phyloP scores from a whole-genome alignment of 2,113 vertebrate genomes.

The Myxocyprinus asiaticus region DNA sequence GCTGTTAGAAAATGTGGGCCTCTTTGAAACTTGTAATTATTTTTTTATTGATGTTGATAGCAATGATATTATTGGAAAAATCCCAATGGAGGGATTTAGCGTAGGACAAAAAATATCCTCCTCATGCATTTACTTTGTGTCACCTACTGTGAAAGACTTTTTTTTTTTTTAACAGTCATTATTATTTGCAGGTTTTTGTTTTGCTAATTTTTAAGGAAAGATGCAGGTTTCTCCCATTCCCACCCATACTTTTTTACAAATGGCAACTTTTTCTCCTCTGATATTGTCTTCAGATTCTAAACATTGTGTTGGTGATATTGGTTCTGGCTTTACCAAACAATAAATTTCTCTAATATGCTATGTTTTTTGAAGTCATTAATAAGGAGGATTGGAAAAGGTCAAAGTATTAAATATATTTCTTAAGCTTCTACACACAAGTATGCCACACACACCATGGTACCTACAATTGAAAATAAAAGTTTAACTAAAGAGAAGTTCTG shows the following conservation, averaged over 20 bases:
- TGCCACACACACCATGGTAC: too few species aligned
- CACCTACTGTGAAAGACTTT: constrained; percentile 67
- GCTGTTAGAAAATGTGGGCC: constrained; percentile 64
- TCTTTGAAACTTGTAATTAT: constrained; percentile 75
- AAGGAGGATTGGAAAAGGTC: neutral
- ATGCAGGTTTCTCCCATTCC: constrained; percentile 14
- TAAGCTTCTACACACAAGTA: too few species aligned
- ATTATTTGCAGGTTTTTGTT: constrained; percentile 58
- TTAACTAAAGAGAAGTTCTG: too few species aligned
- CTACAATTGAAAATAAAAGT: too few species aligned
- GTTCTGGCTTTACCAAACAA: constrained; percentile 70
- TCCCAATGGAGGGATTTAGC: constrained; percentile 56
- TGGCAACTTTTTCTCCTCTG: constrained; percentile 53
- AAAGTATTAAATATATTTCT: too few species aligned
- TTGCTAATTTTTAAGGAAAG: constrained; percentile 58
- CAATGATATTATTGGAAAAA: constrained; percentile 62
- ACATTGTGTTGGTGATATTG: constrained; percentile 70
- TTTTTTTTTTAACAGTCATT: constrained; percentile 51
- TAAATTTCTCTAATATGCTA: constrained; percentile 63
- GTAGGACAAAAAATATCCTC: constrained; percentile 55
- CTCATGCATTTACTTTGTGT: constrained; percentile 55
- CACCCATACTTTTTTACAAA: constrained; percentile 31
- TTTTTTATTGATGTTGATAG: constrained; percentile 71
- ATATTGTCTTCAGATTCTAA: constrained; percentile 64
- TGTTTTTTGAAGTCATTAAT: constrained; percentile 2